Evolutionary conservation across 2,888 invertebrate species (phyloP).

Genomic region (Syrista parreyssii): DNA sequence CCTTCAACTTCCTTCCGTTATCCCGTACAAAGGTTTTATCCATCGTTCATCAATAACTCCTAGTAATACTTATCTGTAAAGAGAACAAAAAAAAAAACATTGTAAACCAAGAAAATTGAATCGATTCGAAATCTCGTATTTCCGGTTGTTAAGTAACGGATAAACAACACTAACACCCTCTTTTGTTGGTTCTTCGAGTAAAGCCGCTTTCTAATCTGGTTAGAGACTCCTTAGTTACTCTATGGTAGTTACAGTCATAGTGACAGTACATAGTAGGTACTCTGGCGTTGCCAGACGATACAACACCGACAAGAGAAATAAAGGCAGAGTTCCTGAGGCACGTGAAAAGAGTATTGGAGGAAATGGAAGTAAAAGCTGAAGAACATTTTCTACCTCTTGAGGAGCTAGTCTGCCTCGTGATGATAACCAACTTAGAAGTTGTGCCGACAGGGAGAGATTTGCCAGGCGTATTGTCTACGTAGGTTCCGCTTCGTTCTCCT

Average conservation of each 20-base stretch:
- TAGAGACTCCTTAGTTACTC: background rate
- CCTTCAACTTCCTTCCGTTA: background rate
- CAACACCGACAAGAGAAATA: conserved; percentile 7
- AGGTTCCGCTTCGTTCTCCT: conserved; percentile 6
- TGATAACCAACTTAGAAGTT: conserved; percentile 4
- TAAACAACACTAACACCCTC: background rate
- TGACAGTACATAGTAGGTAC: background rate
- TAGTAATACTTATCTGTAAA: background rate
- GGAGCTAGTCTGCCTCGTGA: background rate
- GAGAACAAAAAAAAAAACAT: too few species aligned
- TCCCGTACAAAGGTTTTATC: background rate
- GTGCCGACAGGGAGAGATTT: conserved; percentile 3
- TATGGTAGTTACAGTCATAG: background rate
- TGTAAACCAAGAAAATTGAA: background rate
- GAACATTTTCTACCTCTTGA: conserved; percentile 17
- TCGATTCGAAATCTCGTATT: background rate
- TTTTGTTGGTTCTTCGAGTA: background rate
- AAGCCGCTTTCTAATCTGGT: background rate
- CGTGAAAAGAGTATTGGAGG: background rate
- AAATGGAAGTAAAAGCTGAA: conserved; percentile 6
- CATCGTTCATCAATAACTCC: background rate
- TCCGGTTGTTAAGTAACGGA: background rate
- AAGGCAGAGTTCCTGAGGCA: background rate
- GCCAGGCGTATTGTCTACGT: conserved; percentile 31
- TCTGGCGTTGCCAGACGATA: conserved; percentile 14